phyloP scores from a whole-genome alignment of 2,888 invertebrate species.

The Gymnoscelis rufifasciata region DNA sequence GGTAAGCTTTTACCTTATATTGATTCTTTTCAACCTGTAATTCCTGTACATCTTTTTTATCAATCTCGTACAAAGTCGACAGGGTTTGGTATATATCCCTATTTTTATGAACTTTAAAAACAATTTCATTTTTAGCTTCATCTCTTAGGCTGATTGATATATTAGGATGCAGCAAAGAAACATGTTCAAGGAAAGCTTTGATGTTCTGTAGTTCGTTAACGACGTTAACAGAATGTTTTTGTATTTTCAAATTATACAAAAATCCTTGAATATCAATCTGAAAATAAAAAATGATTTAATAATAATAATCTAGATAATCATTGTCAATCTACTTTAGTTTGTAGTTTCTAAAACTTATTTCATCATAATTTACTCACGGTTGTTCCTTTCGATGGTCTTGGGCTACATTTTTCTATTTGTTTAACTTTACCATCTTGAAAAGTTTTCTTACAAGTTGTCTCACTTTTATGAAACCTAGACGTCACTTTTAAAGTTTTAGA shows the following conservation, averaged over 20 bases:
- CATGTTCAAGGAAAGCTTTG: conserved; percentile 76
- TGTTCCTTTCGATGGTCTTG: conserved; percentile 83
- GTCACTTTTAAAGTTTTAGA: conserved; percentile 79
- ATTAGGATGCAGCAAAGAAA: conserved; percentile 82
- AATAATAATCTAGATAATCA: no score
- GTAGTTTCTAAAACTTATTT: no score
- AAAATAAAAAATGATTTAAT: no score
- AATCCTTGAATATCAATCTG: conserved; percentile 82
- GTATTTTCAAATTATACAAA: conserved; percentile 81
- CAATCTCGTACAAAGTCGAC: conserved; percentile 46
- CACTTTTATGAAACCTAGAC: conserved; percentile 64
- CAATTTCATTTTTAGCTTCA: conserved; percentile 78
- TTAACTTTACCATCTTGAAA: conserved; percentile 71
- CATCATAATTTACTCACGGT: conserved; percentile 66
- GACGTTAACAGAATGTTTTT: conserved; percentile 74
- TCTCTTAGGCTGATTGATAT: conserved; percentile 85
- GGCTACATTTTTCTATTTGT: conserved; percentile 41
- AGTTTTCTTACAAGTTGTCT: conserved; percentile 78
- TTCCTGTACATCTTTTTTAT: conserved; percentile 56
- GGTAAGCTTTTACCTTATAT: conserved; percentile 77
- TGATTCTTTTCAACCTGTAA: conserved; percentile 59
- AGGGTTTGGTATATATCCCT: conserved; percentile 76
- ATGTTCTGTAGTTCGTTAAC: conserved; percentile 80
- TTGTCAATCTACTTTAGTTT: no score
- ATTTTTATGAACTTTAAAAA: conserved; percentile 80